A percentile compares a stretch with the other conserved stretches of the same genome.
These are phyloP conservation scores for Aphaenogaster ashmeadi DNA, from an alignment of 1,140 invertebrate species.

Conservation along the genomic window DNA sequence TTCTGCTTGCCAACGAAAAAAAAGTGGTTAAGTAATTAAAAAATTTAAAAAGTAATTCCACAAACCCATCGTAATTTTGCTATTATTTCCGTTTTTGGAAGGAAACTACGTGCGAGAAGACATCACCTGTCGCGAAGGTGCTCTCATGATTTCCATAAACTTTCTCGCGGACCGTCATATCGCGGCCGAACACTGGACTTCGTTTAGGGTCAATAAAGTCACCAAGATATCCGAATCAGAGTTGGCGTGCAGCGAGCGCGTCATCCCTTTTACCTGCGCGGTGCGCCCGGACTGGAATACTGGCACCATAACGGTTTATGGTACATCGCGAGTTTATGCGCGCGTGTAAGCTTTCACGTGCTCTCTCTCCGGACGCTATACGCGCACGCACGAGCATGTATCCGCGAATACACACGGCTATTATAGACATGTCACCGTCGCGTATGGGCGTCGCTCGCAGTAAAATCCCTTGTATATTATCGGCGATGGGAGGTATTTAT, in stretches of 20 bases:
- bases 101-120: background rate
- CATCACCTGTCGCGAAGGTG: slow-evolving; percentile 48
- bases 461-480: slow-evolving; percentile 72
- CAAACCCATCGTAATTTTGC: background rate
- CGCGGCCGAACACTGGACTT: slow-evolving; percentile 10
- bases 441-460: slow-evolving; percentile 55
- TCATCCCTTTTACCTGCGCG: slow-evolving; percentile 60
- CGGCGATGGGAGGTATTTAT: slow-evolving; percentile 67
- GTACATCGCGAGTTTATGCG: slow-evolving; percentile 61
- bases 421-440: slow-evolving; percentile 76
- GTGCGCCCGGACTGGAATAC: slow-evolving; percentile 59
- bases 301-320: slow-evolving; percentile 74
- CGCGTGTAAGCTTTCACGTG: background rate
- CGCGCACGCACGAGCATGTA: slow-evolving; percentile 33
- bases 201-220: slow-evolving; percentile 74
- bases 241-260: slow-evolving; percentile 64
- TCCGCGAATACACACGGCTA: slow-evolving; percentile 54
- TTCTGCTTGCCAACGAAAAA: too few relatives aligned
- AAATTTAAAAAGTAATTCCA: background rate
- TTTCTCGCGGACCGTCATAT: slow-evolving; percentile 12
- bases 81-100: background rate
- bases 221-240: slow-evolving; percentile 65
- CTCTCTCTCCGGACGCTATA: background rate
- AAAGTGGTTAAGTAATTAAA: background rate
- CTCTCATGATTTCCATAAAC: background rate